Conservation (phyloP, 1,140 invertebrate genomes). For the Achroia grisella region DNA sequence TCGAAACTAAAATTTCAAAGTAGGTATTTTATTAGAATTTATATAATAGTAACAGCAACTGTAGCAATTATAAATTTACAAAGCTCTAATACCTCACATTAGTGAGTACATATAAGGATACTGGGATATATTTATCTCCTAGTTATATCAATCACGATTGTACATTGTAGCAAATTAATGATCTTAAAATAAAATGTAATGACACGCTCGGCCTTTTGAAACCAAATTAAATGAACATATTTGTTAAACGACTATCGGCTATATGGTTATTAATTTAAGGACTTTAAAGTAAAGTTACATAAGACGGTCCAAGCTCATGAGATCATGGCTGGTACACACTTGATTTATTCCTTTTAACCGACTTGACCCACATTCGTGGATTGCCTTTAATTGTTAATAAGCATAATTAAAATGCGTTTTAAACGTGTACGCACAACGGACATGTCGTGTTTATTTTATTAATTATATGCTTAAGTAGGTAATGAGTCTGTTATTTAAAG, state of each 20-base stretch:
- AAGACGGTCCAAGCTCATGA: constrained; percentile 32
- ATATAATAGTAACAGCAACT: too few species aligned
- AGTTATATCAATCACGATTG: constrained; percentile 52
- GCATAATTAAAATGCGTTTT: constrained; percentile 69
- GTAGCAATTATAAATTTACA: too few species aligned
- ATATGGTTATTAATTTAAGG: constrained; percentile 7
- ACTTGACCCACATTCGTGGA: constrained; percentile 65
- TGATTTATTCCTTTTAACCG: constrained; percentile 70
- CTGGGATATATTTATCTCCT: constrained; percentile 10
- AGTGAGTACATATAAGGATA: constrained; percentile 1
- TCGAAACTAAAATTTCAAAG: too few species aligned
- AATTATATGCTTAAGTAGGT: neutral
- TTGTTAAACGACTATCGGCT: constrained; percentile 22
- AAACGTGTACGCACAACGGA: constrained; percentile 31
- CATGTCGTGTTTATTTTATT: constrained; percentile 3
- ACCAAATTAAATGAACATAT: constrained; percentile 1
- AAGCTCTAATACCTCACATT: too few species aligned
- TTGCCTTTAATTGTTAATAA: constrained; percentile 72
- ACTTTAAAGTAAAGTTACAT: neutral
- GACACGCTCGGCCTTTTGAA: constrained; percentile 45
- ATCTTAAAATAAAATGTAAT: constrained; percentile 66
- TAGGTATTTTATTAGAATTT: too few species aligned
- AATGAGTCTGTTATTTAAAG: too few species aligned
- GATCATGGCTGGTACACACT: constrained; percentile 52
- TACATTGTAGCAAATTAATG: constrained; percentile 57